Percentiles rank a stretch among this genome's conserved stretches.
phyloP scores from a whole-genome alignment of 2,113 vertebrate species.

The Thunnus thynnus region DNA sequence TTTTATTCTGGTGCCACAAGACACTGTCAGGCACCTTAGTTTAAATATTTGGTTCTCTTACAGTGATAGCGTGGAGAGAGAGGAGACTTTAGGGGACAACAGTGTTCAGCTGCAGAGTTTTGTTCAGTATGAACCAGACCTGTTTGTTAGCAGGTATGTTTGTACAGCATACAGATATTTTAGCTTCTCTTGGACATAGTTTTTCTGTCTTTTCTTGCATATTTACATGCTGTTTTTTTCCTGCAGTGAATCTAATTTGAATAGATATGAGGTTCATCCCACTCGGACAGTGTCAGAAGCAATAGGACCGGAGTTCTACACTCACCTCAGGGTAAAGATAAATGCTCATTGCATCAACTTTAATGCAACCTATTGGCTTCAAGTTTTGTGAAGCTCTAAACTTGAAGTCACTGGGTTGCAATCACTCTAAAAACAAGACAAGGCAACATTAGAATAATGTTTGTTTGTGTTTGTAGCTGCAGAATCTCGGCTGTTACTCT shows the following conservation, averaged over 20 bases:
- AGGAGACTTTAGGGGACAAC: conserved; percentile 87
- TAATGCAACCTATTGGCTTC: background rate
- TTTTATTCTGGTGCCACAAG: background rate
- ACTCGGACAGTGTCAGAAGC: conserved; percentile 84
- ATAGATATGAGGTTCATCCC: conserved; percentile 93
- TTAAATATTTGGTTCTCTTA: conserved; percentile 10
- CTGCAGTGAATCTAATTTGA: conserved; percentile 89
- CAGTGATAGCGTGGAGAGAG: conserved; percentile 90
- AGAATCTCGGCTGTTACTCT: conserved; percentile 91
- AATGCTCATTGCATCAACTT: background rate
- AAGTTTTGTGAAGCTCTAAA: conserved; percentile 1
- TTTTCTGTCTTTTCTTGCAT: background rate
- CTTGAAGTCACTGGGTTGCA: background rate
- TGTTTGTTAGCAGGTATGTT: conserved; percentile 90
- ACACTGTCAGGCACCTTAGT: background rate
- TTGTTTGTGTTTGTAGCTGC: conserved; percentile 84
- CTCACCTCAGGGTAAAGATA: conserved; percentile 87
- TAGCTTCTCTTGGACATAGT: background rate
- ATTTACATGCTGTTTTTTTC: background rate
- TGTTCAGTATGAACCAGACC: conserved; percentile 91
- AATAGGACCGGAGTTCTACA: conserved; percentile 91
- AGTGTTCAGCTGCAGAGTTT: conserved; percentile 82
- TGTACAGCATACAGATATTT: background rate
- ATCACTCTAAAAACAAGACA: background rate
- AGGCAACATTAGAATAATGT: background rate